Conservation (phyloP, 1,140 invertebrate genomes). For the Caenorhabditis remanei region DNA sequence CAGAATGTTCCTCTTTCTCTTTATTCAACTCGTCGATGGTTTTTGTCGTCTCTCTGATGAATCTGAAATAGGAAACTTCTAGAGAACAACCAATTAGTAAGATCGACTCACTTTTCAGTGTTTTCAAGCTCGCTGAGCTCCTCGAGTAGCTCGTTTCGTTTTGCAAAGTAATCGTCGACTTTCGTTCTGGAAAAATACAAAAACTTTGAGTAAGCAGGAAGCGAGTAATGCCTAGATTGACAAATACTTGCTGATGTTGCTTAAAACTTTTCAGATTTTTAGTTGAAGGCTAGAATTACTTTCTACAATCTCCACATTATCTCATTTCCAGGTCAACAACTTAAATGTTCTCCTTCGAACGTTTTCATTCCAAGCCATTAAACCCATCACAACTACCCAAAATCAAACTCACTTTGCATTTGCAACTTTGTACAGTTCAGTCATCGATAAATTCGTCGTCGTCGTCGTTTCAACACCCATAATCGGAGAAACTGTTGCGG, state of each 20-base stretch:
- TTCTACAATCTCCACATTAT: too few relatives aligned
- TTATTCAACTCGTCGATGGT: conserved; percentile 64
- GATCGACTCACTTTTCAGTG: conserved; percentile 48
- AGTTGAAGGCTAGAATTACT: too few relatives aligned
- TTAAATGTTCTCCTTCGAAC: too few relatives aligned
- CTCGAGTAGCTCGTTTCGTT: conserved; percentile 46
- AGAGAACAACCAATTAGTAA: not conserved
- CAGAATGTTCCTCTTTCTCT: conserved; percentile 66
- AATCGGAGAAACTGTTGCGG: conserved; percentile 36
- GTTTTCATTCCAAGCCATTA: too few relatives aligned
- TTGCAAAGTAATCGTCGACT: conserved; percentile 57
- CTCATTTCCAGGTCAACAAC: not conserved
- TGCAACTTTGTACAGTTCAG: conserved; percentile 25
- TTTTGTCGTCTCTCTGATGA: conserved; percentile 56
- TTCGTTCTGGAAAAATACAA: conserved; percentile 52
- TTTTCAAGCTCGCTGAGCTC: conserved; percentile 59
- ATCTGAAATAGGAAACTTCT: conserved; percentile 23
- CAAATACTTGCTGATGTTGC: too few relatives aligned
- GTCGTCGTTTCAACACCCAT: not conserved
- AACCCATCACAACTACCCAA: too few relatives aligned
- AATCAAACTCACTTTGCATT: conserved; percentile 26
- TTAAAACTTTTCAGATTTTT: too few relatives aligned
- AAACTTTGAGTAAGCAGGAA: not conserved
- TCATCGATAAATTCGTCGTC: not conserved
- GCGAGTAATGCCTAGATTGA: too few relatives aligned